phyloP scores from a whole-genome alignment of 2,888 invertebrate genomes.

The Trichopria drosophilae region DNA sequence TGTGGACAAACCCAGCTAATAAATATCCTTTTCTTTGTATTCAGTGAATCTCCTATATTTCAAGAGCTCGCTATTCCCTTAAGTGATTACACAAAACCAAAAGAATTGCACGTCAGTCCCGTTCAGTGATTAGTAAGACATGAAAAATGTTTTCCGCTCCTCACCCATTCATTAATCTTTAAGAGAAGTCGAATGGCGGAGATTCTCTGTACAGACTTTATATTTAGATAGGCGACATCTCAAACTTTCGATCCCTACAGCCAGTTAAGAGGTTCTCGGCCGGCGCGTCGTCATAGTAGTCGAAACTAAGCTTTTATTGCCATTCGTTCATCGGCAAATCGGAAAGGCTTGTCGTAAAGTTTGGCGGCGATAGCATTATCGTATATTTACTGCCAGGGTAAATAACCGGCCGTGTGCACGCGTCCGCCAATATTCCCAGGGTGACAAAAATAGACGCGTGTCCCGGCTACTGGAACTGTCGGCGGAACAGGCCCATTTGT shows the following conservation, averaged over 20 bases:
- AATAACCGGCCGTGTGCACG: conserved; percentile 38
- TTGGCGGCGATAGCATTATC: conserved; percentile 46
- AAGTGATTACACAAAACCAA: too few species aligned
- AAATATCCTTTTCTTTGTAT: too few species aligned
- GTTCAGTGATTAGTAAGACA: too few species aligned
- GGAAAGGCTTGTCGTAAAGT: conserved; percentile 26
- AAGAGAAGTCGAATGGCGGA: conserved; percentile 24
- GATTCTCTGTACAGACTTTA: conserved; percentile 26
- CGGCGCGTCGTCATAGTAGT: too few species aligned
- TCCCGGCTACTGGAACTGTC: too few species aligned
- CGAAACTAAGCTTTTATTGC: too few species aligned
- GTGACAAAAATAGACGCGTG: conserved; percentile 40
- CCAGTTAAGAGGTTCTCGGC: conserved; percentile 43
- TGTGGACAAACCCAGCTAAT: too few species aligned
- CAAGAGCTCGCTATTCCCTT: too few species aligned
- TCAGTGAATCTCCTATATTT: too few species aligned
- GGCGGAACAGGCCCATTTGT: too few species aligned
- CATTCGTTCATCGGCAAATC: conserved; percentile 36
- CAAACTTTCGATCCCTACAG: conserved; percentile 40
- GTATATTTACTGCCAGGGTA: conserved; percentile 47
- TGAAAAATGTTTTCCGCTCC: conserved; percentile 31
- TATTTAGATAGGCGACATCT: conserved; percentile 42
- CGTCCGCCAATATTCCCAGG: conserved; percentile 38
- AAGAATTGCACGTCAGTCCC: too few species aligned
- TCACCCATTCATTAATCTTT: conserved; percentile 38